These are phyloP conservation scores for Sarcophaga peregrina DNA, from an alignment of 1,140 invertebrate species.

Conservation along the genomic window DNA sequence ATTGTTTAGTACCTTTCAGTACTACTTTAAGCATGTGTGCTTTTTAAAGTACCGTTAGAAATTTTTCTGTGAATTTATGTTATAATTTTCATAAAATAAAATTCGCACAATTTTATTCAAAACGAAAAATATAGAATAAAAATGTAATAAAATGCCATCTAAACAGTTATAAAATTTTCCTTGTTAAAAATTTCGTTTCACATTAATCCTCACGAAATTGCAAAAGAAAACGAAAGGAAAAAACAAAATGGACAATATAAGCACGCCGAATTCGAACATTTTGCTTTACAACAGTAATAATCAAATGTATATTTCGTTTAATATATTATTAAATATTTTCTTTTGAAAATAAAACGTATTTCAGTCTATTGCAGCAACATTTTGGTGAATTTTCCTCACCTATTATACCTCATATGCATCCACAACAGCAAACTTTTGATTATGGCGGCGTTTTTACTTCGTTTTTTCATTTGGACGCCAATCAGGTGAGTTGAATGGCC, in stretches of 20 bases:
- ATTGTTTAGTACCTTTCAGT: neutral
- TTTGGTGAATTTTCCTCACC: neutral
- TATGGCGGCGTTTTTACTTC: neutral
- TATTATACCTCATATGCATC: neutral
- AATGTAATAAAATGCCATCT: no score
- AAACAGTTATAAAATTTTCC: no score
- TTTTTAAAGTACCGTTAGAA: constrained; percentile 22
- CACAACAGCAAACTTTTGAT: neutral
- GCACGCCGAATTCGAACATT: neutral
- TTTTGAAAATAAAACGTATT: no score
- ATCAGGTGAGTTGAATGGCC: neutral
- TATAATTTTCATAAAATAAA: no score
- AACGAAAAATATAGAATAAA: no score
- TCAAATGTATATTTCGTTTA: neutral
- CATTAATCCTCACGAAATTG: no score
- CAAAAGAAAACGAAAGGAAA: neutral
- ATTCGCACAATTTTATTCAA: no score
- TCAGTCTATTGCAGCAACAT: neutral
- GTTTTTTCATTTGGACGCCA: neutral
- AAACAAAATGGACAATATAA: neutral
- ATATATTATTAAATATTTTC: no score
- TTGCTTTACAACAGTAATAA: neutral
- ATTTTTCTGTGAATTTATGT: neutral
- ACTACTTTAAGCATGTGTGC: neutral
- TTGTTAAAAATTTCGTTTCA: no score